A percentile compares a stretch with the other conserved stretches of the same genome.
These are phyloP conservation scores for Procavia capensis DNA, from an alignment of 2,113 vertebrate species.

Conservation along the genomic window DNA sequence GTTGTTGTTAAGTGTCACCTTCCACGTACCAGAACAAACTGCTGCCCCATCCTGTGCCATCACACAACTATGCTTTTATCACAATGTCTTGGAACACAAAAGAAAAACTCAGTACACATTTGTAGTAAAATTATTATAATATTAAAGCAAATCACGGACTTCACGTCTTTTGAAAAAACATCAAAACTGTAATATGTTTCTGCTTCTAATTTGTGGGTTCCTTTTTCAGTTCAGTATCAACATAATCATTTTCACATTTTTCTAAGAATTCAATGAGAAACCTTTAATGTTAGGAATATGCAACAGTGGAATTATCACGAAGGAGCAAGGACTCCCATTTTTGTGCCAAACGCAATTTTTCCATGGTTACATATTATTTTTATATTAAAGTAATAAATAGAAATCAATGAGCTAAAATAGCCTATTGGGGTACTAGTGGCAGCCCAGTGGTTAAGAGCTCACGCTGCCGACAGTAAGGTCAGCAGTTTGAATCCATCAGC, in stretches of 20 bases:
- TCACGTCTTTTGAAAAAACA: background rate
- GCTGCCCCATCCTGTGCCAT: background rate
- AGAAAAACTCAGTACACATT: constrained; percentile 21
- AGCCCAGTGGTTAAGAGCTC: too few relatives aligned
- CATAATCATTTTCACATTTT: constrained; percentile 37
- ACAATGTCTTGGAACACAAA: background rate
- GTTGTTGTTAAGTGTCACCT: background rate
- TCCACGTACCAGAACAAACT: background rate
- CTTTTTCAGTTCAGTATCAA: constrained; percentile 45
- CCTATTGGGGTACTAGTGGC: too few relatives aligned
- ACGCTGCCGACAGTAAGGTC: too few relatives aligned
- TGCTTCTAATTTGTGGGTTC: background rate
- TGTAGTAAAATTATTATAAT: constrained; percentile 2
- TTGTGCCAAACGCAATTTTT: constrained; percentile 9
- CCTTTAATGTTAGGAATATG: background rate
- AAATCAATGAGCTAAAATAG: constrained; percentile 30
- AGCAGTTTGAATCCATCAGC: too few relatives aligned
- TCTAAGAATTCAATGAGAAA: constrained; percentile 29
- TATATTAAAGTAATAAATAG: constrained; percentile 27
- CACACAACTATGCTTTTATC: background rate
- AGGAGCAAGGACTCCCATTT: constrained; percentile 18
- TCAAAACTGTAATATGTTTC: constrained; percentile 19
- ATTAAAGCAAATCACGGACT: constrained; percentile 40
- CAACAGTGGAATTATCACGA: background rate
- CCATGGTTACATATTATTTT: background rate